Evolutionary conservation across 2,888 invertebrate genomes (phyloP), one percentile per base, ranked within the genome.

Genomic region (Pollenia amentaria): DNA sequence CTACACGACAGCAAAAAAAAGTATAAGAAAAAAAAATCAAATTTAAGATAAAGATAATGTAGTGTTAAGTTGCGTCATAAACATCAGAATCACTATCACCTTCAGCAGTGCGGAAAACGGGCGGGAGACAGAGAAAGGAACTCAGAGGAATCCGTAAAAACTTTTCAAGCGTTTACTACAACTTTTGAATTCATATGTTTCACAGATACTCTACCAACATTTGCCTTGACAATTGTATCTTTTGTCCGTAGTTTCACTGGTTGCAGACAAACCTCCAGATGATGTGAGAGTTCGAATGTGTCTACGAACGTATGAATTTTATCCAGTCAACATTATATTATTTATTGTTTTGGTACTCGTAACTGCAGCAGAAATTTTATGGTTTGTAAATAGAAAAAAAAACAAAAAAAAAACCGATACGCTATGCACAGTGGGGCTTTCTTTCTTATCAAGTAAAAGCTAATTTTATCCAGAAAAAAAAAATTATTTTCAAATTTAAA

Each of bases 281-380:
- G 70, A 70, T 84, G 62, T 67, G 42, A 29, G 48, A 64, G 67
- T 67, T 16, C 8, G 46, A 57, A 67, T 57, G 62, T 57, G 21
- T 57, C 8, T 55, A 14, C 14, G 21, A 46, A 3, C 64, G 29
- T 73, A 57, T 76, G 70, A 48, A 48, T 76, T 72, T 57, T 57
- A 76, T 79, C 53, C 73, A 80, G 62, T 77, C 80, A 80, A 81
- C 83, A 77, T 84, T 73, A 77, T 77, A 72, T 84, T 84, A 87
- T 87, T 87, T 87, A 87, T 87, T 87, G 60, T 73, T 80, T 72
- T 72, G 86, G 40, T 73, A 77, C 72, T 72, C 44, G 64, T 76
- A 75, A 79, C 79, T 83, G 60, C 65, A 76, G 75, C 51, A 64
- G 60, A 77, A 80, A 67, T 79, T 87, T 75, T 87, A 87, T 87